Percentiles rank a stretch among this genome's conserved stretches.
phyloP scores from a whole-genome alignment of 2,113 vertebrate genomes.

The Callorhinus ursinus region DNA sequence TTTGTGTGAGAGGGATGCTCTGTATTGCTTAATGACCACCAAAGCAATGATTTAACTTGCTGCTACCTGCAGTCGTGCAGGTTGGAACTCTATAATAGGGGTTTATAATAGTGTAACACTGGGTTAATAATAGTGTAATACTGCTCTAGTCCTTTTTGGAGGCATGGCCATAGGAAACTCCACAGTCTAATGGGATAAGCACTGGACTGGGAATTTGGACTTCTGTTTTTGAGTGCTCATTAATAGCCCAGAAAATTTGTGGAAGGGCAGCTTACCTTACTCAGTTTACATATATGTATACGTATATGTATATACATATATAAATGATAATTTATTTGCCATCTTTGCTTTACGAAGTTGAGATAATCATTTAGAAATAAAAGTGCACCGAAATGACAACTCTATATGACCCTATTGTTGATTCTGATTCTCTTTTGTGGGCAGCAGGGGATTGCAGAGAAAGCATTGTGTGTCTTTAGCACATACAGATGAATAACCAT shows the following conservation, averaged over 20 bases:
- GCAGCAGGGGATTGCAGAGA: not conserved
- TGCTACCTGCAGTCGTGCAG: not conserved
- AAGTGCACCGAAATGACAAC: not conserved
- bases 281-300: not conserved
- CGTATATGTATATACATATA: not conserved
- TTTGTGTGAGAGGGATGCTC: not conserved
- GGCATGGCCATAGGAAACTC: not conserved
- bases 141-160: not conserved
- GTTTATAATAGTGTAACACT: not conserved
- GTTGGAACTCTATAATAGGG: not conserved
- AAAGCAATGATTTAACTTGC: not conserved
- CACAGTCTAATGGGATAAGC: not conserved
- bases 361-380: not conserved
- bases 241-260: not conserved
- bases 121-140: not conserved
- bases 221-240: not conserved
- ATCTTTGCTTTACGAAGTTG: not conserved
- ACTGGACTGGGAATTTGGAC: not conserved
- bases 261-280: not conserved
- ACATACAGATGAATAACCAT: not conserved
- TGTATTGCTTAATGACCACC: not conserved
- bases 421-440: not conserved
- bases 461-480: not conserved
- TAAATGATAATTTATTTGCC: not conserved
- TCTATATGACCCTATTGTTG: not conserved